These are phyloP conservation scores for Drosophila paranaensis DNA, from an alignment of 2,888 invertebrate genomes.

Conservation along the genomic window DNA sequence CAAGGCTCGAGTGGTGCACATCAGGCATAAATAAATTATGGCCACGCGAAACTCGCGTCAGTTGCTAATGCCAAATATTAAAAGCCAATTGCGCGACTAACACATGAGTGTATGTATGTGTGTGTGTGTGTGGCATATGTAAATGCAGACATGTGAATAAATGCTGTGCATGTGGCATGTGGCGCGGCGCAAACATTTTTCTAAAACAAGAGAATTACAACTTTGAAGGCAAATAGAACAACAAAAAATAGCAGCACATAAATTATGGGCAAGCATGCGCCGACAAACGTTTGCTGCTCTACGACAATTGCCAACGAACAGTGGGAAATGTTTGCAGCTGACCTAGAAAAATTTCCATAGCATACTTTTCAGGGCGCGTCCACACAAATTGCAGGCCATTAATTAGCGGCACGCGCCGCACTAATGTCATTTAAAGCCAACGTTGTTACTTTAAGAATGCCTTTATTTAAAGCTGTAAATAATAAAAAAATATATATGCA, in stretches of 20 bases:
- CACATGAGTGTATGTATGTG: slow-evolving; percentile 38
- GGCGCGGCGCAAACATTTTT: slow-evolving; percentile 30
- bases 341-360: slow-evolving; percentile 62
- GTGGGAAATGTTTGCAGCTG: slow-evolving; percentile 34
- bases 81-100: slow-evolving; percentile 39
- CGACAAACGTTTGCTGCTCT: slow-evolving; percentile 39
- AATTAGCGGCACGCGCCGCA: slow-evolving; percentile 66
- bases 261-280: slow-evolving; percentile 73
- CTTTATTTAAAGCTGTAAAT: not conserved
- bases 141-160: slow-evolving; percentile 61
- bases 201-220: slow-evolving; percentile 52
- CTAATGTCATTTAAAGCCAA: slow-evolving; percentile 54
- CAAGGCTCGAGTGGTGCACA: slow-evolving; percentile 11
- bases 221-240: slow-evolving; percentile 37
- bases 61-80: slow-evolving; percentile 43
- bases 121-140: slow-evolving; percentile 27
- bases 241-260: slow-evolving; percentile 52
- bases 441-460: slow-evolving; percentile 33
- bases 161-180: slow-evolving; percentile 48
- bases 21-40: slow-evolving; percentile 49
- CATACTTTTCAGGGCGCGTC: slow-evolving; percentile 61
- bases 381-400: slow-evolving; percentile 69
- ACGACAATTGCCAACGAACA: slow-evolving; percentile 22
- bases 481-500: not conserved
- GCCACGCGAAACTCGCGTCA: slow-evolving; percentile 17